Base-by-base conservation (phyloP, 2,888 invertebrate genomes). In the Caenorhabditis sp. region DNA sequence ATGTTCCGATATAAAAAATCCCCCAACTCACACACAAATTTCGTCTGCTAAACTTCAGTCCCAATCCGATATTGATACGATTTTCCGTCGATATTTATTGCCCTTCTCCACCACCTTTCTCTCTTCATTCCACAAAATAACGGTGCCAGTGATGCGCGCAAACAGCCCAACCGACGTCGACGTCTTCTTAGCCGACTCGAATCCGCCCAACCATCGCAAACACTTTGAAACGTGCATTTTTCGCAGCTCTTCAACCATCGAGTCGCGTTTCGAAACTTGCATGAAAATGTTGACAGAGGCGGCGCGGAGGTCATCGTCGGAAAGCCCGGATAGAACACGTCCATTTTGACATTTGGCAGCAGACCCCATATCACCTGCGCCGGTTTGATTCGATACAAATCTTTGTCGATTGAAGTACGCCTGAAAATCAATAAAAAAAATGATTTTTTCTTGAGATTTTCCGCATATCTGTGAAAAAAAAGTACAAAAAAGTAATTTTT, bases 281-380 rank as follows among this genome's bases (percentile, higher is more conserved):
- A 95, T 94, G 89, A 97, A 97, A 1, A 97, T 95, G 88, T 92
- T 93, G 6, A 96, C 93, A 81, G 91, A 92, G 19, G 76, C 71
- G n/a, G 43, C 53, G 17, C 63, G 55, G 12, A 83, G 63, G 12
- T 50, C 89, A 96, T 91, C 0, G 95, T 95, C 0, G 97, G 96
- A 88, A 97, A 97, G 12, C 97, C 97, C 0, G 94, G 93, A 89
- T 92, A 94, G 87, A 93, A 92, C 61, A 93, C 90, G 83, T 93
- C 92, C 37, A 92, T 88, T 67, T 90, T 89, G 0, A 92, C 92
- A 65, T 92, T 92, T 0, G 92, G 91, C 86, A 92, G 90, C 73
- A 93, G 90, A 8, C 94, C 94, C 76, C 77, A 77, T 26, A 66
- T 62, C 23, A 95, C 88, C 81, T 91, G 89, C 5, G 76, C 70